Conservation (phyloP, 2,113 vertebrate species). For the Hippocampus abdominalis region DNA sequence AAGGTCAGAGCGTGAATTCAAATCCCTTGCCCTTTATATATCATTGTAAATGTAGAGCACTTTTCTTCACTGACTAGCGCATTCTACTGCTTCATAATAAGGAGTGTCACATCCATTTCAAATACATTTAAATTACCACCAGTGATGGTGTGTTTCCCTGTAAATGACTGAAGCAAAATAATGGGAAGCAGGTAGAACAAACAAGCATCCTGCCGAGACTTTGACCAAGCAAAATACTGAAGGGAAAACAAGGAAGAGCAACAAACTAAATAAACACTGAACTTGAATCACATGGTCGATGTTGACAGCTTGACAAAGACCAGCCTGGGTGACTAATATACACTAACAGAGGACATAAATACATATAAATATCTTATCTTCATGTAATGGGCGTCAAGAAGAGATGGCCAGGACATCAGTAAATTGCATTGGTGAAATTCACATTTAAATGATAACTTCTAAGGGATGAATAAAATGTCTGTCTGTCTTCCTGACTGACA, state of each 20-base stretch:
- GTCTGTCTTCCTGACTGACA: too few relatives aligned
- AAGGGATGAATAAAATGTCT: too few relatives aligned
- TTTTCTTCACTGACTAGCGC: background rate
- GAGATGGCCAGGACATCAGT: background rate
- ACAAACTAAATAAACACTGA: background rate
- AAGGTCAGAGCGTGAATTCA: too few relatives aligned
- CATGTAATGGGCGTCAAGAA: background rate
- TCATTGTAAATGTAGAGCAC: background rate
- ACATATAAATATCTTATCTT: background rate
- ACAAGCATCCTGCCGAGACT: background rate
- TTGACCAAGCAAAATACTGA: too few relatives aligned
- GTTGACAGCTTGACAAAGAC: background rate
- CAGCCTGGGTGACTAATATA: background rate
- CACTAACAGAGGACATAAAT: background rate
- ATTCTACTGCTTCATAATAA: background rate
- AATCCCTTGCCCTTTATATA: background rate
- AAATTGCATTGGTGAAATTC: background rate
- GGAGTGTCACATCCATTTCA: background rate
- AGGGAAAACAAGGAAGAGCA: background rate
- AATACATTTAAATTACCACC: background rate
- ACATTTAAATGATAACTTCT: background rate
- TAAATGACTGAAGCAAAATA: background rate
- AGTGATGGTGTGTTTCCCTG: background rate
- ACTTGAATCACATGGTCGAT: background rate
- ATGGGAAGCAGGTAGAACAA: background rate